Base-by-base conservation (phyloP, 2,888 invertebrate genomes). In the Drosophila gaucha region DNA sequence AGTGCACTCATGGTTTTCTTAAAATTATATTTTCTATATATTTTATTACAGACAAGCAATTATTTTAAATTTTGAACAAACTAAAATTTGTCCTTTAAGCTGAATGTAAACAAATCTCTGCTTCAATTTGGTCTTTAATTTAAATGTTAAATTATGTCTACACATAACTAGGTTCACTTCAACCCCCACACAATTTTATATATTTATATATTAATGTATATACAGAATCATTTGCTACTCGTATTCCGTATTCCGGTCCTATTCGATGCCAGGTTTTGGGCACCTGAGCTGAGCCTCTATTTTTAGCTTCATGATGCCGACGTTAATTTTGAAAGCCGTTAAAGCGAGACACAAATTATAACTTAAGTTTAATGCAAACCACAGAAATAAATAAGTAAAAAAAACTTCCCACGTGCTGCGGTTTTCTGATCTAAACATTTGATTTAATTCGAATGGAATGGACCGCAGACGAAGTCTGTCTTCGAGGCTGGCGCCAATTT, bases 301-400 rank as follows among this genome's bases (percentile, higher is more conserved):
- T 89, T 86, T 84, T 80, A 83, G 74, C 70, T 22, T 12, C 59
- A 67, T 89, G 90, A 88, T 85, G 89, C 67, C 77, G 62, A 52
- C 74, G 67, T 77, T 73, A 82, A 66, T 74, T 85, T 80, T 62
- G 78, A 74, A 64, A 82, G 76, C 76, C 59, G 85, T 83, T 86
- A 78, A 71, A 65, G 46, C 68, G 67, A 75, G 69, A 70, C 86
- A 86, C 87, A 82, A 84, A 84, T 82, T 82, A 86, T 82, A 73
- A 86, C 77, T 86, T 70, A 69, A 65, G 65, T 65, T 64, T 77
- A 86, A 83, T 80, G 78, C 67, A 88, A 86, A 78, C 51, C 56
- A 58, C 60, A 74, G 59, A 67, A 63, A 74, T 26, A 26, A 43
- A 43, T 16, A 41, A 6, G 6, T 18, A 1, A 12, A n/a, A 41